Percentiles rank a stretch among this genome's conserved stretches.
These are phyloP conservation scores for Ectobius pallidus DNA, from an alignment of 2,888 invertebrate genomes.

Conservation along the genomic window DNA sequence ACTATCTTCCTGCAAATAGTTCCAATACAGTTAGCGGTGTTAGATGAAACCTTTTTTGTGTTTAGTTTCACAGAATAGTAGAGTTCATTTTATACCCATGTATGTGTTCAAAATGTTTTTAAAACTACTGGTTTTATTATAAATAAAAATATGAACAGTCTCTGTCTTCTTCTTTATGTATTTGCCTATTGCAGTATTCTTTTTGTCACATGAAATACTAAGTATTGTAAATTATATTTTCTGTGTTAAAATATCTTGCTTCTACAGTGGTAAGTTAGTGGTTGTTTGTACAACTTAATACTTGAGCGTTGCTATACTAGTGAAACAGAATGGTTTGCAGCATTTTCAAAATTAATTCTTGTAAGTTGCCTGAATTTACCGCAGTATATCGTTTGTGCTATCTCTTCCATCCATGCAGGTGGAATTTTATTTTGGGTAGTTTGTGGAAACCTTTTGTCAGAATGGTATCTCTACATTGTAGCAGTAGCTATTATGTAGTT, in stretches of 20 bases:
- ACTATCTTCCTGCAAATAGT: not conserved
- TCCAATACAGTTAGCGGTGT: not conserved
- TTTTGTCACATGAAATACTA: not conserved
- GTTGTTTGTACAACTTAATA: not conserved
- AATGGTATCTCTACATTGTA: too few relatives aligned
- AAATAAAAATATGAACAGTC: not conserved
- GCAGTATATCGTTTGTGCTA: too few relatives aligned
- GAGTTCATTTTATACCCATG: constrained; percentile 31
- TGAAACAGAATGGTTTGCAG: too few relatives aligned
- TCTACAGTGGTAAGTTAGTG: not conserved
- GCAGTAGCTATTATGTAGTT: too few relatives aligned
- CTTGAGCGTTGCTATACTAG: too few relatives aligned
- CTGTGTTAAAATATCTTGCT: not conserved
- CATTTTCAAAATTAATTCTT: too few relatives aligned
- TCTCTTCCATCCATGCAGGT: too few relatives aligned
- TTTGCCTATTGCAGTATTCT: not conserved
- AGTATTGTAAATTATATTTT: too few relatives aligned
- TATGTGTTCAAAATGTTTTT: constrained; percentile 31
- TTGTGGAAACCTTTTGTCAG: too few relatives aligned
- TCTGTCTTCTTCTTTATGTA: not conserved
- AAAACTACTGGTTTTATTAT: constrained; percentile 17
- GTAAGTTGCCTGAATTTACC: too few relatives aligned
- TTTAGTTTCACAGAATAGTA: constrained; percentile 18
- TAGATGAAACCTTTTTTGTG: not conserved
- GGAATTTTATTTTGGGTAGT: too few relatives aligned